These are phyloP conservation scores for Hippoglossus hippoglossus DNA, from an alignment of 2,797 vertebrate genomes.

Conservation along the genomic window DNA sequence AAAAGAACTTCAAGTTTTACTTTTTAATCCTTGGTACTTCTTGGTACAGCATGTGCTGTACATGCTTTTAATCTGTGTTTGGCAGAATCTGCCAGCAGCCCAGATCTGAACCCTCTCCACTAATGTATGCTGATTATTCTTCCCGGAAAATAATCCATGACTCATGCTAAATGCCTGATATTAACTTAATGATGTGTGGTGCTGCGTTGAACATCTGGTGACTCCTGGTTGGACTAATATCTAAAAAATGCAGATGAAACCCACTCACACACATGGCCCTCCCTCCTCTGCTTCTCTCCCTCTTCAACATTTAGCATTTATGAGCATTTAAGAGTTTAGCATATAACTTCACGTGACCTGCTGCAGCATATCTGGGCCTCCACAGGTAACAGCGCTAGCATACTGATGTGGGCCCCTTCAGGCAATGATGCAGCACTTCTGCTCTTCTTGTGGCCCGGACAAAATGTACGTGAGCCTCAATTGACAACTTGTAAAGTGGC, in stretches of 20 bases:
- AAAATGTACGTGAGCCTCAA: no score
- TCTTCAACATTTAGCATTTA: not conserved
- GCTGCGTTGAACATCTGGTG: conserved; percentile 52
- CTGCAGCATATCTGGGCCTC: conserved; percentile 3
- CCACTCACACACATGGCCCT: conserved; percentile 1
- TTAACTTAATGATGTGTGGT: conserved; percentile 46
- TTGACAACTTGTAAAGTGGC: no score
- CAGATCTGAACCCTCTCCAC: not conserved
- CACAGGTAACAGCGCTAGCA: conserved; percentile 6
- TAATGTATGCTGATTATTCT: conserved; percentile 40
- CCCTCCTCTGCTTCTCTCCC: not conserved
- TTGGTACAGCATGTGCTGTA: conserved; percentile 3
- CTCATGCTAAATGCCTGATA: conserved; percentile 47
- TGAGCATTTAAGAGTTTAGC: not conserved
- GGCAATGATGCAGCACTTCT: no score
- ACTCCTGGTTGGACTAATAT: conserved; percentile 41
- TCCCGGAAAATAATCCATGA: conserved; percentile 36
- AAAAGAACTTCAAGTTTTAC: no score
- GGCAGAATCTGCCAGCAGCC: not conserved
- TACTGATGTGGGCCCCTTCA: no score
- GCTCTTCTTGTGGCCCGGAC: no score
- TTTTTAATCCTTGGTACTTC: not conserved
- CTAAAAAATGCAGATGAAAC: conserved; percentile 1
- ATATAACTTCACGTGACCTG: not conserved
- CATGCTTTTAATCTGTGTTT: not conserved